Percentiles rank a stretch among this genome's conserved stretches.
phyloP scores from a whole-genome alignment of 2,113 vertebrate species.

The Pachypanchax playfairii region DNA sequence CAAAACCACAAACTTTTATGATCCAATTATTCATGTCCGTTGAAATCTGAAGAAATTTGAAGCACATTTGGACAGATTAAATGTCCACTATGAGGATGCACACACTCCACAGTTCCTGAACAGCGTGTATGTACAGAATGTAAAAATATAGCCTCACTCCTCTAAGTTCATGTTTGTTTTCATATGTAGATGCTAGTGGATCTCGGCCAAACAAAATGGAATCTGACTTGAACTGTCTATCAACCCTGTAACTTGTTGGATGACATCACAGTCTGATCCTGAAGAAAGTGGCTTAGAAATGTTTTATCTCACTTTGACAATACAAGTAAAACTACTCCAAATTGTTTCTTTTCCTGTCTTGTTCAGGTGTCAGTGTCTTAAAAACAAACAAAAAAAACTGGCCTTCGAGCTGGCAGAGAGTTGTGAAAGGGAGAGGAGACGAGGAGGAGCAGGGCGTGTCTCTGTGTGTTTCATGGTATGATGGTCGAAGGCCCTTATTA shows the following conservation, averaged over 20 bases:
- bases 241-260: constrained; percentile 25
- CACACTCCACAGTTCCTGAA: constrained; percentile 24
- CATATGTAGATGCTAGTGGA: constrained; percentile 59
- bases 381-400: not conserved
- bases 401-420: constrained; percentile 39
- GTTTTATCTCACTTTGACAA: not conserved
- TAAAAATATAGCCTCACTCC: constrained; percentile 51
- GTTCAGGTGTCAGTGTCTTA: not conserved
- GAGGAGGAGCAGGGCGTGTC: constrained; percentile 53
- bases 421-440: constrained; percentile 40
- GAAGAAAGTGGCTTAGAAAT: not conserved
- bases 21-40: too few relatives aligned
- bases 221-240: constrained; percentile 52
- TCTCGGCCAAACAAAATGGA: constrained; percentile 52
- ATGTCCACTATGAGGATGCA: constrained; percentile 17
- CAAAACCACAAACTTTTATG: too few relatives aligned
- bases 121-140: constrained; percentile 17
- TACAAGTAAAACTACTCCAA: constrained; percentile 20
- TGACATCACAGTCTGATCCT: not conserved
- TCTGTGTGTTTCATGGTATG: constrained; percentile 47
- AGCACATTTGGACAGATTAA: constrained; percentile 6
- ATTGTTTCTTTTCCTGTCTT: not conserved
- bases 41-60: too few relatives aligned
- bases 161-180: constrained; percentile 61
- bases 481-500: constrained; percentile 61